phyloP scores from a whole-genome alignment of 2,797 vertebrate species.

The Muscicapa striata region DNA sequence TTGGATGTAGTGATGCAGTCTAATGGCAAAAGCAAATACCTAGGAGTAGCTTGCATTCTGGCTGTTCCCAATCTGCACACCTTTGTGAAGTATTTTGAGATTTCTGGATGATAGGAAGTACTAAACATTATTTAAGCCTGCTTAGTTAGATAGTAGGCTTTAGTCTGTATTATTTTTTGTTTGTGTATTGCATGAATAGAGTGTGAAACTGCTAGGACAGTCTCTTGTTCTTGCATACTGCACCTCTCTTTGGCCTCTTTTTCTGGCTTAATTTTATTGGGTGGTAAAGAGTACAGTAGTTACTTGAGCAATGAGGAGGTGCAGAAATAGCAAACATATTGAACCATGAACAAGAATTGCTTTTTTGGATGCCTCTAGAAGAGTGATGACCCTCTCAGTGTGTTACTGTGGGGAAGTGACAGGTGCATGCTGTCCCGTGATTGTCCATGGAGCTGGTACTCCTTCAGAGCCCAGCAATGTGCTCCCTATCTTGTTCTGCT shows the following conservation, averaged over 20 bases:
- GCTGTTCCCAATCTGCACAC: background rate
- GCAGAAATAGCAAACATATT: background rate
- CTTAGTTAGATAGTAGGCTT: background rate
- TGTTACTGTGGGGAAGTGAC: background rate
- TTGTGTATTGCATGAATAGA: background rate
- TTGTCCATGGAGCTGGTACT: background rate
- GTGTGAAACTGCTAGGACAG: background rate
- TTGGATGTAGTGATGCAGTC: background rate
- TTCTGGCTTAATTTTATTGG: background rate
- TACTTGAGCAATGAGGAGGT: background rate
- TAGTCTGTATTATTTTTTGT: background rate
- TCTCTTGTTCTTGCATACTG: background rate
- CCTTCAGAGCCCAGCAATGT: background rate
- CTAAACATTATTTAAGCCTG: background rate
- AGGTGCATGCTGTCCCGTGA: background rate
- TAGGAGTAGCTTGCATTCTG: background rate
- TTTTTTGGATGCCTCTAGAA: background rate
- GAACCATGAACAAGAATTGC: fast-evolving
- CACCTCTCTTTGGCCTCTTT: background rate
- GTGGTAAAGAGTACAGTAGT: background rate
- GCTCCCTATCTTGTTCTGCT: background rate
- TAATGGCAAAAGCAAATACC: background rate
- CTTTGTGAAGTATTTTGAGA: background rate
- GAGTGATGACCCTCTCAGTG: background rate
- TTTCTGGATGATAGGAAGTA: background rate